These are phyloP conservation scores for Oncorhynchus gorbuscha DNA, from an alignment of 2,113 vertebrate genomes.

Conservation along the genomic window DNA sequence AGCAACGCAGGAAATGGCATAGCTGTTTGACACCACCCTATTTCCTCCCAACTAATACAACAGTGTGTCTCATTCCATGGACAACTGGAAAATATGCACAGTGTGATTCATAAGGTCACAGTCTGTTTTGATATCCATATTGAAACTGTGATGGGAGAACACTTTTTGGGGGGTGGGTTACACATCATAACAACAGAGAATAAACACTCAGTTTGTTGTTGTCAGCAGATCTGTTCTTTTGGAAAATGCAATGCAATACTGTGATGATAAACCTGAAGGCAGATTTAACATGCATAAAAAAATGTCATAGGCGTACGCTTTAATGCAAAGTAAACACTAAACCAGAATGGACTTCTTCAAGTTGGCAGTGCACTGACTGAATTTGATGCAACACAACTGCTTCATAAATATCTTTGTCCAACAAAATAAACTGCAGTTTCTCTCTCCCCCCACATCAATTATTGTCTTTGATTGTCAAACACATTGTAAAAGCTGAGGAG, in stretches of 20 bases:
- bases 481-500: neutral
- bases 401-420: neutral
- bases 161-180: neutral
- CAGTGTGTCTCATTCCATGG: neutral
- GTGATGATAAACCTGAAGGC: slow-evolving; percentile 8
- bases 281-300: slow-evolving; percentile 15
- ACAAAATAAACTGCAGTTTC: neutral
- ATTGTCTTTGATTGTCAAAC: neutral
- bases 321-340: neutral
- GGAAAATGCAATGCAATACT: slow-evolving; percentile 25
- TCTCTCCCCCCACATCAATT: neutral
- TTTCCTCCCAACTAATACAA: neutral
- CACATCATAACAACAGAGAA: slow-evolving; percentile 10
- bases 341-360: slow-evolving; percentile 6
- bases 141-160: slow-evolving; percentile 1
- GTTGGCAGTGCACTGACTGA: slow-evolving; percentile 6
- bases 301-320: neutral
- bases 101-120: slow-evolving; percentile 18
- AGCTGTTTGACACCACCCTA: too few species aligned
- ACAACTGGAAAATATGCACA: slow-evolving; percentile 11
- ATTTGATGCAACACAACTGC: slow-evolving; percentile 19
- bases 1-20: too few species aligned
- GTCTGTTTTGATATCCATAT: slow-evolving; percentile 28
- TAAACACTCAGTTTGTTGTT: slow-evolving; percentile 10
- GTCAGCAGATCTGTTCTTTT: slow-evolving; percentile 17